Evolutionary conservation across 2,888 invertebrate genomes (phyloP).

Genomic region (Drosophila prolongata): DNA sequence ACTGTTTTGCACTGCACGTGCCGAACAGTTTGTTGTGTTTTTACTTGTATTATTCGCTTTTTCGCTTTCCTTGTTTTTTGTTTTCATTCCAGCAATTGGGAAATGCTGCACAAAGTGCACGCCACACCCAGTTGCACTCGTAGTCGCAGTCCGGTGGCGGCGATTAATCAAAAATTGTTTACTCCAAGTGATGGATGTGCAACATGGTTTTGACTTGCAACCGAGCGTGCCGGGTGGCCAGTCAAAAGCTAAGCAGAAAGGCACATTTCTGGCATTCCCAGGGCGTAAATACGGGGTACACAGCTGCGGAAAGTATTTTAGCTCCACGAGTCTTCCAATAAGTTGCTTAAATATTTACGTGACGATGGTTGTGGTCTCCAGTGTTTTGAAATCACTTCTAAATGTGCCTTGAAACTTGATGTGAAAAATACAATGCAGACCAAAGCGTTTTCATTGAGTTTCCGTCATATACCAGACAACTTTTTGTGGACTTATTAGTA

Average conservation of each 20-base stretch:
- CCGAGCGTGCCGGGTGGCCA: conserved; percentile 55
- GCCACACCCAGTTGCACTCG: conserved; percentile 33
- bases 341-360: background rate
- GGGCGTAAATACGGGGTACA: conserved; percentile 7
- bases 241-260: conserved; percentile 58
- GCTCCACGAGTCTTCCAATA: background rate
- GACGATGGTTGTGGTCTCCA: too few relatives aligned
- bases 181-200: conserved; percentile 80
- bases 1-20: conserved; percentile 60
- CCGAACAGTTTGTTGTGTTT: conserved; percentile 45
- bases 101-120: conserved; percentile 72
- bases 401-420: too few relatives aligned
- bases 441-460: too few relatives aligned
- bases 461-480: too few relatives aligned
- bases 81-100: conserved; percentile 67
- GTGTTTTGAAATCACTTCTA: too few relatives aligned
- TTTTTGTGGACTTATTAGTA: too few relatives aligned
- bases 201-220: conserved; percentile 73
- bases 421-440: too few relatives aligned
- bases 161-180: conserved; percentile 81
- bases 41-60: background rate
- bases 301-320: background rate
- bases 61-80: conserved; percentile 16
- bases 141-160: conserved; percentile 47
- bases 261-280: conserved; percentile 51